Evolutionary conservation across 2,113 vertebrate genomes (phyloP).

Genomic region (Pangasianodon hypophthalmus): DNA sequence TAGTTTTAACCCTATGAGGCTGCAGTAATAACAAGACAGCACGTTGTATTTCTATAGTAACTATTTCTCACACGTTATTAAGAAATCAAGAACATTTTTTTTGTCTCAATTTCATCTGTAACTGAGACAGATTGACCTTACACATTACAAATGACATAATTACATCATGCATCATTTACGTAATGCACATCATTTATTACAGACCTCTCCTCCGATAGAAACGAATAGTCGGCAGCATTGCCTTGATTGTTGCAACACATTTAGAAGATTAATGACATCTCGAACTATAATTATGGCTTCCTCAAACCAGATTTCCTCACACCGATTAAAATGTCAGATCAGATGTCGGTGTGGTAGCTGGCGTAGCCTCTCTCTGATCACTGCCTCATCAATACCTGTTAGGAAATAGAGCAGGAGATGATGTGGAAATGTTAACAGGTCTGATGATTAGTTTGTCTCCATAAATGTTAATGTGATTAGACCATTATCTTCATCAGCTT

Average conservation of each 20-base stretch:
- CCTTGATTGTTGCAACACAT: background rate
- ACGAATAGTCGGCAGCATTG: background rate
- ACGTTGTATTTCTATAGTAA: background rate
- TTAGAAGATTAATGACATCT: background rate
- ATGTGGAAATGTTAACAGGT: conserved; percentile 41
- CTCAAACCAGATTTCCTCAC: conserved; percentile 8
- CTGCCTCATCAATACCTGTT: background rate
- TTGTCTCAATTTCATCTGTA: background rate
- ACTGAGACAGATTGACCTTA: background rate
- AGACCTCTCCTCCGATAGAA: background rate
- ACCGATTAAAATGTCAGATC: conserved; percentile 22
- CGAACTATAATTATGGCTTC: background rate
- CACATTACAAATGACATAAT: background rate
- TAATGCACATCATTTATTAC: background rate
- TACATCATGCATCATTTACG: background rate
- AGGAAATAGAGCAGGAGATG: conserved; percentile 20
- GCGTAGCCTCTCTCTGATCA: background rate
- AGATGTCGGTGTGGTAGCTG: background rate
- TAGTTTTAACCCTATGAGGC: background rate
- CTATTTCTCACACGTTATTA: background rate
- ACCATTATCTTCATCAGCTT: conserved; percentile 47
- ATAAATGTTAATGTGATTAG: conserved; percentile 51
- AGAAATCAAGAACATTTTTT: background rate
- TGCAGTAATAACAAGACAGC: background rate
- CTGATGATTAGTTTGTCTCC: conserved; percentile 42